Percentiles rank a stretch among this genome's conserved stretches.
Evolutionary conservation across 2,113 vertebrate species (phyloP).

Genomic region (Proteles cristata): DNA sequence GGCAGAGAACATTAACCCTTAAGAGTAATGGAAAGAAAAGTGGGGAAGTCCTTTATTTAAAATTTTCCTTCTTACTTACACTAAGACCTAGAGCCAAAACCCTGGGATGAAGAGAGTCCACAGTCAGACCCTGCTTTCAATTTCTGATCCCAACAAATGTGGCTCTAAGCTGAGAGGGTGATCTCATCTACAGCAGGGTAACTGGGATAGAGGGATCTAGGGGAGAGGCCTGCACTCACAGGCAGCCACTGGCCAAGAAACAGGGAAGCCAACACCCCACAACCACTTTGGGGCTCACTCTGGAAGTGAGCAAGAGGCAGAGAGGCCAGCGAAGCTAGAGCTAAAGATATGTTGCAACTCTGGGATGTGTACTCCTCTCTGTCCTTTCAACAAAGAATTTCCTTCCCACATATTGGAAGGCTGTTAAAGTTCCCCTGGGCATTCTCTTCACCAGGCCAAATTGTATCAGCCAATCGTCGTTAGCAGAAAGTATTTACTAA

Average conservation of each 20-base stretch:
- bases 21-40: not conserved
- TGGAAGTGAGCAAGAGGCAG: not conserved
- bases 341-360: not conserved
- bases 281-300: not conserved
- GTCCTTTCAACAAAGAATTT: not conserved
- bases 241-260: not conserved
- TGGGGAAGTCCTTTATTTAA: not conserved
- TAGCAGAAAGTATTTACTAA: not conserved
- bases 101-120: not conserved
- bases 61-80: not conserved
- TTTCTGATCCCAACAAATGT: not conserved
- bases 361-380: not conserved
- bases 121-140: not conserved
- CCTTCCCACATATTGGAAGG: not conserved
- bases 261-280: conserved; percentile 3
- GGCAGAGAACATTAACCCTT: not conserved
- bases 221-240: not conserved
- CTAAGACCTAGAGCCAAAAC: not conserved
- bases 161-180: not conserved
- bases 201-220: not conserved
- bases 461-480: not conserved
- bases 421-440: not conserved
- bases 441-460: conserved; percentile 5
- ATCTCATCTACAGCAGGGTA: not conserved
- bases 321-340: not conserved